Conservation (phyloP, 2,888 invertebrate genomes). For the Andrena haemorrhoa region DNA sequence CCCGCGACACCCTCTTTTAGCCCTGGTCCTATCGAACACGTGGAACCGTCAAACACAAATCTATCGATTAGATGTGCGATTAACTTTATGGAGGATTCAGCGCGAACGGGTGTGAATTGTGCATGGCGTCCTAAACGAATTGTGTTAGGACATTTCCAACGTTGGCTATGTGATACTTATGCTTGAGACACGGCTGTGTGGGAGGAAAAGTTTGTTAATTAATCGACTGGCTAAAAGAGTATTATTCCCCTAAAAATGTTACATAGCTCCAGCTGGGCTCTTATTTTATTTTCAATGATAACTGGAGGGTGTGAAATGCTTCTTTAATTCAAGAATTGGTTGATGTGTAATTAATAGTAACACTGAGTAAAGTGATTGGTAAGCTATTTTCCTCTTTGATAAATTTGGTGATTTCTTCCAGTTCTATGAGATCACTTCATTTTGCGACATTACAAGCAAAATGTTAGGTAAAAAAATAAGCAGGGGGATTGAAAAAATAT, state of each 20-base stretch:
- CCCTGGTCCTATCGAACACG: constrained; percentile 54
- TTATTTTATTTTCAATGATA: too few relatives aligned
- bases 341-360: background rate
- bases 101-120: background rate
- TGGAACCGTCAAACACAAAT: constrained; percentile 62
- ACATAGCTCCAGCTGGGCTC: too few relatives aligned
- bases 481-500: too few relatives aligned
- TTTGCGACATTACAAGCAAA: too few relatives aligned
- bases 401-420: background rate
- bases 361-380: background rate
- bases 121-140: background rate
- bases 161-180: background rate
- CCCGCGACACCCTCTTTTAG: constrained; percentile 37
- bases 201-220: background rate
- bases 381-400: background rate
- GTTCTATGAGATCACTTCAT: background rate
- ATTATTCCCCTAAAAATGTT: background rate
- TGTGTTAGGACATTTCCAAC: background rate
- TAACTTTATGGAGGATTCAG: constrained; percentile 38
- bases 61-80: constrained; percentile 55
- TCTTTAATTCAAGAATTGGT: background rate
- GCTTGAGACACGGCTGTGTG: background rate
- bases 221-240: background rate
- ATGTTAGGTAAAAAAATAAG: too few relatives aligned
- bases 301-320: too few relatives aligned